A percentile compares a stretch with the other conserved stretches of the same genome.
phyloP scores from a whole-genome alignment of 2,888 invertebrate species.

The Biston stratarius region DNA sequence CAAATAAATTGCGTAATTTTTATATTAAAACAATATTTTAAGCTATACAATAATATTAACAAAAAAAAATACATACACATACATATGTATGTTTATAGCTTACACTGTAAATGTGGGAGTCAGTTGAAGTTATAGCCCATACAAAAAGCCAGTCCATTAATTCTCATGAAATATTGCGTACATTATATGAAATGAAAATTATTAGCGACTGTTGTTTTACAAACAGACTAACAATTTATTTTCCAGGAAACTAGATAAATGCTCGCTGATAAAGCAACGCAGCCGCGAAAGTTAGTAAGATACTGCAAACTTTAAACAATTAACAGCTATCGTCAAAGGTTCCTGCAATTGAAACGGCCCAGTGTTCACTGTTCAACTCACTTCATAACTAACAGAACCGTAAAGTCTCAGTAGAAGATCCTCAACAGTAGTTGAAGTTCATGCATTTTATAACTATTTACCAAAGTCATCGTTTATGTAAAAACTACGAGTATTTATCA shows the following conservation, averaged over 20 bases:
- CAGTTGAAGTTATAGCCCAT: slow-evolving; percentile 12
- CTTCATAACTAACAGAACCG: slow-evolving; percentile 71
- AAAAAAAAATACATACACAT: background rate
- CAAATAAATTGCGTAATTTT: no score
- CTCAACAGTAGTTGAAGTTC: slow-evolving; percentile 5
- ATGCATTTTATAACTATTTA: background rate
- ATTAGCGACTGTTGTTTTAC: slow-evolving; percentile 16
- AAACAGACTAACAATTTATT: slow-evolving; percentile 23
- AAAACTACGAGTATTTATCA: no score
- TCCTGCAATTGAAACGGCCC: slow-evolving; percentile 63
- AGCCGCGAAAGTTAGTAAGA: slow-evolving; percentile 27
- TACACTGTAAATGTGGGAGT: background rate
- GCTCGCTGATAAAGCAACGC: slow-evolving; percentile 20
- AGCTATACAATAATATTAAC: no score
- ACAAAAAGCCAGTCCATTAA: slow-evolving; percentile 23
- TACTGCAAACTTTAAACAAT: slow-evolving; percentile 50
- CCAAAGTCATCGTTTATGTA: background rate
- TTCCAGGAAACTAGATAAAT: slow-evolving; percentile 25
- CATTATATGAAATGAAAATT: slow-evolving; percentile 17
- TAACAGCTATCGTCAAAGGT: slow-evolving; percentile 56
- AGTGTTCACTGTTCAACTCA: slow-evolving; percentile 52
- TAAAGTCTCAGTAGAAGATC: slow-evolving; percentile 46
- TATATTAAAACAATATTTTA: no score
- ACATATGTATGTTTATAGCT: background rate
- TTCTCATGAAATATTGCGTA: slow-evolving; percentile 18